Evolutionary conservation across 2,797 vertebrate species (phyloP).

Genomic region (Vespertilio murinus): DNA sequence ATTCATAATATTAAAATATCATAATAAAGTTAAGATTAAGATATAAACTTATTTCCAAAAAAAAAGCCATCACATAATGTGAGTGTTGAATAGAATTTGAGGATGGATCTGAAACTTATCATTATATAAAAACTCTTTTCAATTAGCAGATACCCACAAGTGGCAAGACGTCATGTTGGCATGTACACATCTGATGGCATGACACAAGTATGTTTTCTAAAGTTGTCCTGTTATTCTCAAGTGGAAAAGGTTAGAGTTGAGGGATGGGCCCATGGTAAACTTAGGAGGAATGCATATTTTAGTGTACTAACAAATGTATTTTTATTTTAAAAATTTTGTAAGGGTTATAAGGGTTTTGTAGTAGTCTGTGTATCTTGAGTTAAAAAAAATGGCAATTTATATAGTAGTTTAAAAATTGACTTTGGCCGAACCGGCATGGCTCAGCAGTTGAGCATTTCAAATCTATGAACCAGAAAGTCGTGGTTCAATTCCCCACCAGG

Average conservation of each 20-base stretch:
- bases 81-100: neutral
- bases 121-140: neutral
- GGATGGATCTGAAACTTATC: neutral
- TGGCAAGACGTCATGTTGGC: neutral
- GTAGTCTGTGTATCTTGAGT: neutral
- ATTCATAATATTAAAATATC: too few relatives aligned
- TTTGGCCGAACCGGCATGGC: neutral
- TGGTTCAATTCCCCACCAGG: too few relatives aligned
- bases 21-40: too few relatives aligned
- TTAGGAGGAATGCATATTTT: neutral
- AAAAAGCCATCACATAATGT: neutral
- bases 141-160: neutral
- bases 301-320: neutral
- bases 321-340: neutral
- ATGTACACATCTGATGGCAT: neutral
- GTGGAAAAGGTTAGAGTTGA: neutral
- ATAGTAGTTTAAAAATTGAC: slow-evolving; percentile 9
- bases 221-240: neutral
- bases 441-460: too few relatives aligned
- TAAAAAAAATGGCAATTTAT: neutral
- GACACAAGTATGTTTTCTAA: slow-evolving; percentile 17
- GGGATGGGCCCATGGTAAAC: neutral
- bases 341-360: neutral
- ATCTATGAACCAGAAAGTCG: too few relatives aligned
- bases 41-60: neutral